Base-by-base conservation (phyloP, 2,888 invertebrate genomes). In the Mactromeris polynyma region DNA sequence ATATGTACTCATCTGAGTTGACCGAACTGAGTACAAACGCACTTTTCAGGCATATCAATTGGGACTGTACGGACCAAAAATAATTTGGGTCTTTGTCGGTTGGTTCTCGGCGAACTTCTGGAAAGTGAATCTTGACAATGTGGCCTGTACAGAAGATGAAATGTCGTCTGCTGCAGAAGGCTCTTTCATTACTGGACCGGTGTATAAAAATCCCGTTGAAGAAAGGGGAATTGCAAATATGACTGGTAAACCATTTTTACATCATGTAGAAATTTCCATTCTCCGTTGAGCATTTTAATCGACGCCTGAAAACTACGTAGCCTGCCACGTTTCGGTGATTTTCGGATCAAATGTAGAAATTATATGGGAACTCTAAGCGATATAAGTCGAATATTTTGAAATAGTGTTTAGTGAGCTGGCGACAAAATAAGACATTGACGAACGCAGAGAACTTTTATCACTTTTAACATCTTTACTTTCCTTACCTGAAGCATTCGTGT, bases 71-170 rank as follows among this genome's bases (percentile, higher is more conserved):
- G 82, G 86, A 6, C 78, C 82, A 0, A 87, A 87, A 54, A 78
- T 87, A 21, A 64, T 87, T 0, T 87, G 86, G 86, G 73, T 87
- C 0, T 82, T 87, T 46, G 81, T 33, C 6, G 82, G 86, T 21
- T 87, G 86, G 86, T 93, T 85, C 54, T 89, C 90, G 42, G 9
- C 58, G 4, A 69, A 87, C 38, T 93, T 93, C 89, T 93, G 93
- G 93, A 40, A 46, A 33, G 40, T 31, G 7, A 51, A 64, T 14
- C 89, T 92, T 6, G 88, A 86, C 1, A 64, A 80, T 2, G 86
- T 93, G 0, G 82, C 77, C 77, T 93, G 93, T 64, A 91, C 90
- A 0, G 87, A 83, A 14, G 83, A 88, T 0, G 77, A 88, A 81
- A 88, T 88, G 88, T 33, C 73, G 11, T 0, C 17, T 40, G 88